Evolutionary conservation across 2,888 invertebrate species (phyloP).

Genomic region (Isotomurus palustris): DNA sequence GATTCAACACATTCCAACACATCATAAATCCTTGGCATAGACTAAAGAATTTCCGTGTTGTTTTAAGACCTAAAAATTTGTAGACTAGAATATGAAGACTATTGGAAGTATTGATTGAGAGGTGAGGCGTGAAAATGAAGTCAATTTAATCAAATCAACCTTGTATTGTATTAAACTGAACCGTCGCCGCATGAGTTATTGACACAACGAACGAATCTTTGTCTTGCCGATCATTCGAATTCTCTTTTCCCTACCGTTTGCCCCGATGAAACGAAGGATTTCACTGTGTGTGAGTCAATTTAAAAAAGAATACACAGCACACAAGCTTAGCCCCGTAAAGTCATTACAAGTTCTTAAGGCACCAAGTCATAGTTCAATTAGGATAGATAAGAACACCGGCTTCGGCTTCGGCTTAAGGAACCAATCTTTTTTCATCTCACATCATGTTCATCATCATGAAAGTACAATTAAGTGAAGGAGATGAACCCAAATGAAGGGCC

Average conservation of each 20-base stretch:
- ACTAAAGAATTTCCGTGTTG: no score
- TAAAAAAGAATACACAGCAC: background rate
- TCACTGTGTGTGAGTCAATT: slow-evolving; percentile 1
- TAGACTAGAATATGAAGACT: background rate
- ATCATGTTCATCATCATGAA: slow-evolving; percentile 30
- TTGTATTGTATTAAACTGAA: background rate
- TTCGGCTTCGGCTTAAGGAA: background rate
- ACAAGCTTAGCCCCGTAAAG: background rate
- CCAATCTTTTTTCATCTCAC: background rate
- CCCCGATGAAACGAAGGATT: no score
- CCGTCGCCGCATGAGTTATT: slow-evolving; percentile 6
- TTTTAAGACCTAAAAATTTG: no score
- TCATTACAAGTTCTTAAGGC: slow-evolving; percentile 14
- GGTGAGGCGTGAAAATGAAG: background rate
- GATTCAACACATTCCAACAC: no score
- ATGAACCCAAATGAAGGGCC: background rate
- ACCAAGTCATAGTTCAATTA: slow-evolving; percentile 16
- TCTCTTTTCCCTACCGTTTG: background rate
- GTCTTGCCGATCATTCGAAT: background rate
- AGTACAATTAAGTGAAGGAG: slow-evolving; percentile 32
- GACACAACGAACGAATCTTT: background rate
- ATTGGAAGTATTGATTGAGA: no score
- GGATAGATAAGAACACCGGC: slow-evolving; percentile 10
- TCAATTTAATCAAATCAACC: background rate
- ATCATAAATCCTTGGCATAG: background rate